A percentile compares a stretch with the other conserved stretches of the same genome.
These are phyloP conservation scores for Laupala kohalensis DNA, from an alignment of 1,140 invertebrate species.

Conservation along the genomic window DNA sequence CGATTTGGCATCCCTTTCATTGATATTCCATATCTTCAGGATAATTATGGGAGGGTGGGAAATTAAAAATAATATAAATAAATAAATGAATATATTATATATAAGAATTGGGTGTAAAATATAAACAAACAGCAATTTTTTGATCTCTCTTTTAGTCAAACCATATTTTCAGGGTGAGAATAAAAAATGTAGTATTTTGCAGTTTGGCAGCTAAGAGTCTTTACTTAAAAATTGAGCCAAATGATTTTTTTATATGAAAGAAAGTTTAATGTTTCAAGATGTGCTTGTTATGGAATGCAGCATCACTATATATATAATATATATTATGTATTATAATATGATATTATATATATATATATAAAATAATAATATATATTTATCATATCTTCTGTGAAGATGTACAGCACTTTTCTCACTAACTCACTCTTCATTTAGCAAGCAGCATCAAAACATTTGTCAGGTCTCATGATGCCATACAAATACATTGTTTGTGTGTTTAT, in stretches of 20 bases:
- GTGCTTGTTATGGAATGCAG: slow-evolving; percentile 11
- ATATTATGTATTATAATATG: background rate
- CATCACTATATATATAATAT: slow-evolving; percentile 9
- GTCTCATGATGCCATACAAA: background rate
- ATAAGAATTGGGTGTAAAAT: background rate
- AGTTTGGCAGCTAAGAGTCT: slow-evolving; percentile 8
- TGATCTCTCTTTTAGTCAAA: slow-evolving; percentile 10
- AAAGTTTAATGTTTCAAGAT: slow-evolving; percentile 6
- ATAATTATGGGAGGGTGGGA: background rate
- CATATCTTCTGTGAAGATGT: slow-evolving; percentile 13
- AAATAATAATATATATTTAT: slow-evolving; percentile 12
- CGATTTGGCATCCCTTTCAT: background rate
- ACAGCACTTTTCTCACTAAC: slow-evolving; percentile 6
- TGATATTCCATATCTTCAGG: background rate
- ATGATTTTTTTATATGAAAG: slow-evolving; percentile 8
- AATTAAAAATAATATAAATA: background rate
- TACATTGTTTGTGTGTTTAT: background rate
- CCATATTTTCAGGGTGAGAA: slow-evolving; percentile 8
- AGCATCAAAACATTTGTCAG: background rate
- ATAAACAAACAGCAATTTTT: slow-evolving; percentile 3
- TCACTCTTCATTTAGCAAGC: background rate
- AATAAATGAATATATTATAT: background rate
- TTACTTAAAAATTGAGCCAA: slow-evolving; percentile 11
- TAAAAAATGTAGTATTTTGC: slow-evolving; percentile 5
- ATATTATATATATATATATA: slow-evolving; percentile 11